phyloP scores from a whole-genome alignment of 1,140 invertebrate species.

The Fragariocoptes setiger region DNA sequence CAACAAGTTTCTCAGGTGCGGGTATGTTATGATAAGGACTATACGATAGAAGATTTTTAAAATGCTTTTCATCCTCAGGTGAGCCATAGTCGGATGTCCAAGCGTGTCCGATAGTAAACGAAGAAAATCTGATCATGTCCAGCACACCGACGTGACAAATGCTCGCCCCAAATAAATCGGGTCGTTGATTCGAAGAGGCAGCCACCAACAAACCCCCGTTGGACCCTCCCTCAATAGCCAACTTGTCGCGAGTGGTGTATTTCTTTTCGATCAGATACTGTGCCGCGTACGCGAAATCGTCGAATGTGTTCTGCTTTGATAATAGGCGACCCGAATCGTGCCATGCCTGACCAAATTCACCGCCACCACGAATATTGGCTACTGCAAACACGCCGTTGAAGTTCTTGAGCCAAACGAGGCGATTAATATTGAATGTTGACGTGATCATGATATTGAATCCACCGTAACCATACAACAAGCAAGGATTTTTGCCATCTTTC shows the following conservation, averaged over 20 bases:
- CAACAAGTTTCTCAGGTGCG: conserved; percentile 12
- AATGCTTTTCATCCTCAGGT: conserved; percentile 55
- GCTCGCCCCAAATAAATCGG: conserved; percentile 66
- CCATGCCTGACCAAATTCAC: conserved; percentile 90
- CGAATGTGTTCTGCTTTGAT: conserved; percentile 90
- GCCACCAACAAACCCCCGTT: conserved; percentile 83
- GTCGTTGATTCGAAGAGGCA: conserved; percentile 69
- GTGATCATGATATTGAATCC: conserved; percentile 76
- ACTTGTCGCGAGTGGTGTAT: conserved; percentile 38
- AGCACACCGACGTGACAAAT: conserved; percentile 74
- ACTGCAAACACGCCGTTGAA: conserved; percentile 58
- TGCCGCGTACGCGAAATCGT: conserved; percentile 76
- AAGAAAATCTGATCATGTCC: conserved; percentile 89
- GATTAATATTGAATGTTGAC: conserved; percentile 45
- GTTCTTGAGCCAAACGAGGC: conserved; percentile 60
- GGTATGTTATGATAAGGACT: conserved; percentile 78
- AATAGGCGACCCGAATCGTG: conserved; percentile 60
- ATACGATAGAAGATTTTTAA: conserved; percentile 27
- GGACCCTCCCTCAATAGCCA: conserved; percentile 70
- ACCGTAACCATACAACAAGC: conserved; percentile 77
- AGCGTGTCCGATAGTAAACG: conserved; percentile 85
- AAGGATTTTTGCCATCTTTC: conserved; percentile 34
- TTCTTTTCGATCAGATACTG: conserved; percentile 52
- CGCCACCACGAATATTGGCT: conserved; percentile 61
- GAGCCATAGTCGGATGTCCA: conserved; percentile 88